Conservation (phyloP, 2,888 invertebrate species). For the Ichneumoninae sp. region DNA sequence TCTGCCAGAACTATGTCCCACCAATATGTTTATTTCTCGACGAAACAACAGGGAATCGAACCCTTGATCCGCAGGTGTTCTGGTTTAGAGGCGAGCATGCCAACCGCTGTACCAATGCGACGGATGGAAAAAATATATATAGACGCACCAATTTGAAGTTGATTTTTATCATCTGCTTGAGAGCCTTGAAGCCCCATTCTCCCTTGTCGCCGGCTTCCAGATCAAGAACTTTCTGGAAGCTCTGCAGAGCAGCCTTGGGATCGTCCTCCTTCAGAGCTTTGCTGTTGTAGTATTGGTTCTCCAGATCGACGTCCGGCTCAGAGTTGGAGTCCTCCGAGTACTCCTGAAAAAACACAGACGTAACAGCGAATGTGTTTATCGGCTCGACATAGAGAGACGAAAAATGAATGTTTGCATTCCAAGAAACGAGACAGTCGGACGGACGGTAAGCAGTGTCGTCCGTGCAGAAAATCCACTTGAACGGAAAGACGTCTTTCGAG, state of each 20-base stretch:
- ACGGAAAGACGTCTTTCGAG: background rate
- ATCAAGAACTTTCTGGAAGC: conserved; percentile 98
- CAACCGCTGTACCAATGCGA: too few relatives aligned
- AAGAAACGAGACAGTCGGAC: background rate
- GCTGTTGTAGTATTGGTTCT: conserved; percentile 99
- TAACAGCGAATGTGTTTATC: background rate
- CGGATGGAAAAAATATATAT: background rate
- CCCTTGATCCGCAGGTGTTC: too few relatives aligned
- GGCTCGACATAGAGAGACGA: background rate
- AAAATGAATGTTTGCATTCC: background rate
- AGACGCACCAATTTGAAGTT: conserved; percentile 96
- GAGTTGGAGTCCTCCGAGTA: conserved; percentile 99
- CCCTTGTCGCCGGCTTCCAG: conserved; percentile 99
- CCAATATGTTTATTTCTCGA: too few relatives aligned
- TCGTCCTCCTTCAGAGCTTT: conserved; percentile 99
- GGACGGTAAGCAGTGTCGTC: background rate
- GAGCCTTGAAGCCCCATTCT: conserved; percentile 99
- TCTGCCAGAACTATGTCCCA: too few relatives aligned
- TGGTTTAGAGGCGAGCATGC: too few relatives aligned
- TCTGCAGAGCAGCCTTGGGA: conserved; percentile 94
- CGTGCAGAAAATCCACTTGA: background rate
- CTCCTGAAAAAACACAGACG: conserved; percentile 87
- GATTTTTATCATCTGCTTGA: conserved; percentile 99
- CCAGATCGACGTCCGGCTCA: conserved; percentile 99
- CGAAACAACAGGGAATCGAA: too few relatives aligned